Base-by-base conservation (phyloP, 2,113 vertebrate genomes). In the Psilopsiagon aurifrons region DNA sequence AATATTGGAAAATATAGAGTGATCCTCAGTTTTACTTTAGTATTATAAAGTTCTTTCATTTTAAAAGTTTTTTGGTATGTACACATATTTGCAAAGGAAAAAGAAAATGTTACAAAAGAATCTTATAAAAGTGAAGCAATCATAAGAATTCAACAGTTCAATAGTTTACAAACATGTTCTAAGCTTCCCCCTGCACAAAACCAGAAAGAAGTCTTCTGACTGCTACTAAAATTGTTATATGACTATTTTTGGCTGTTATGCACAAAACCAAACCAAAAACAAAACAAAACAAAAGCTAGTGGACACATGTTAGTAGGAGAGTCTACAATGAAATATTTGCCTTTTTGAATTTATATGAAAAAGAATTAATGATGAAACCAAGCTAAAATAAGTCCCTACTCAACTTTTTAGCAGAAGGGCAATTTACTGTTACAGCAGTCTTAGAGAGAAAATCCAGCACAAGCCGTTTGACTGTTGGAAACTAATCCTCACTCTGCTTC, bases 401-500 rank as follows among this genome's bases (percentile, higher is more conserved):
- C 67, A 91, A 97, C 74, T 96, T 96, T 93, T 88, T 89, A 96
- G 66, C 51, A 86, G 35, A 68, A 86, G 60, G 86, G 94, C 2
- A 2, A 43, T 69, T 63, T 94, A 90, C 73, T 96, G 92, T 94
- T 46, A 82, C 18, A 90, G 71, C 46, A 96, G 60, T 67, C 67
- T 88, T 90, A 77, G 90, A 92, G 78, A 97, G 73, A 81, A 98
- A 98, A 98, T 97, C 97, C 97, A 98, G 91, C 90, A 83, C 88
- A 95, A 94, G 95, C 92, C 95, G 96, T 97, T 93, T 98, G 98
- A 98, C 98, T 98, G 97, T 97, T 98, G 98, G 97, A 97, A 98
- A 96, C 98, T 98, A 98, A 98, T 98, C 96, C 96, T 93, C 92
- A 79, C 67, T 89, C 83, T 88, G 80, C 60, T 97, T 93, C 90